A percentile compares a stretch with the other conserved stretches of the same genome.
Evolutionary conservation across 1,140 invertebrate genomes (phyloP).

Genomic region (Venturia canescens): DNA sequence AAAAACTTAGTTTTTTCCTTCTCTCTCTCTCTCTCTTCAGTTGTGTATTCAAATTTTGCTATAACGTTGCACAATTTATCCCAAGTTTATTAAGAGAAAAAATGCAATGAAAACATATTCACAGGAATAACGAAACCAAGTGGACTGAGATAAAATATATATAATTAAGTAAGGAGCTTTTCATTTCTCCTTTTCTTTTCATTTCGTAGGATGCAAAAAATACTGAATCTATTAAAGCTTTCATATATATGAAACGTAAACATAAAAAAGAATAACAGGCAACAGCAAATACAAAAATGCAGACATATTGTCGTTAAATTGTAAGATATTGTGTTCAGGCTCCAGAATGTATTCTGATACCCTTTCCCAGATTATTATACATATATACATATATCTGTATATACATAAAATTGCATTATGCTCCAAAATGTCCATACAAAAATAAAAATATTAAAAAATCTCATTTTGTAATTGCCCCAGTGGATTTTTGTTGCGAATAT

Average conservation of each 20-base stretch:
- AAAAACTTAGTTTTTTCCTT: not conserved
- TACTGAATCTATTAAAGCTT: slow-evolving; percentile 73
- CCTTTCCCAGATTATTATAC: slow-evolving; percentile 72
- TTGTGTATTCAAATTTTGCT: slow-evolving; percentile 59
- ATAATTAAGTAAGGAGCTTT: slow-evolving; percentile 65
- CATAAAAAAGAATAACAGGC: slow-evolving; percentile 69
- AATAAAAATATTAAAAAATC: slow-evolving; percentile 74
- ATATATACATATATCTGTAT: slow-evolving; percentile 61
- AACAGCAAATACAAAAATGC: slow-evolving; percentile 71
- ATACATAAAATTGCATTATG: slow-evolving; percentile 75
- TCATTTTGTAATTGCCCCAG: slow-evolving; percentile 45
- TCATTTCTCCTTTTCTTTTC: slow-evolving; percentile 66
- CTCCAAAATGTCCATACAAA: slow-evolving; percentile 75
- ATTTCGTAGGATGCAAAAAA: slow-evolving; percentile 67
- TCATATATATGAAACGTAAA: slow-evolving; percentile 62
- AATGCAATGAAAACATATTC: slow-evolving; percentile 40
- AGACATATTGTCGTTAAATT: slow-evolving; percentile 76
- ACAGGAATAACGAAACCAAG: slow-evolving; percentile 62
- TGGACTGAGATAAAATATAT: slow-evolving; percentile 69
- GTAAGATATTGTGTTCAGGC: slow-evolving; percentile 76
- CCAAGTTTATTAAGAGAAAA: slow-evolving; percentile 51
- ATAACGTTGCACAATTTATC: slow-evolving; percentile 63
- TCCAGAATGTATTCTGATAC: slow-evolving; percentile 75
- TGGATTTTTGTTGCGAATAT: slow-evolving; percentile 21
- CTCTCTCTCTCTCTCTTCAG: slow-evolving; percentile 49